Evolutionary conservation across 2,888 invertebrate genomes (phyloP).

Genomic region (Drepanosiphum platanoidis): DNA sequence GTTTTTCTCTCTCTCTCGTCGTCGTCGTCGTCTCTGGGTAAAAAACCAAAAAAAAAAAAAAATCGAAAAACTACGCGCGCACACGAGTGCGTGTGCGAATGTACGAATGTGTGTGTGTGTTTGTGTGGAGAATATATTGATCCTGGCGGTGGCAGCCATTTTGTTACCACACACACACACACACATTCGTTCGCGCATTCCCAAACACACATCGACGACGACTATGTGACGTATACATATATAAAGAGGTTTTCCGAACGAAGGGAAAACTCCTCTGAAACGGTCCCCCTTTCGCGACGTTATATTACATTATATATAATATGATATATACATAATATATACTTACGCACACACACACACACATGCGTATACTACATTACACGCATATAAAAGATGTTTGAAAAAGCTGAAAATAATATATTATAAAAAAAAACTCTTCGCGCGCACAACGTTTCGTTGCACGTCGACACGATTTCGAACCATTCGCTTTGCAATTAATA

Average conservation of each 20-base stretch:
- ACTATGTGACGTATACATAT: not conserved
- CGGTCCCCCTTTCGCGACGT: not conserved
- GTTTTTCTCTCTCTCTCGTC: too few species aligned
- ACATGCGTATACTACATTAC: not conserved
- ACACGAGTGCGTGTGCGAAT: not conserved
- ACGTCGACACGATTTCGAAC: too few species aligned
- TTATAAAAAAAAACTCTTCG: too few species aligned
- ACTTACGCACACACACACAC: not conserved
- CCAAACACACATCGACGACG: constrained; percentile 20
- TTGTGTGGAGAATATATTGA: constrained; percentile 54
- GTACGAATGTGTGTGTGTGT: not conserved
- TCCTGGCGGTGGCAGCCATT: constrained; percentile 46
- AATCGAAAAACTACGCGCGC: not conserved
- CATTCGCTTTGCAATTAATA: too few species aligned
- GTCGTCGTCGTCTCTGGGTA: too few species aligned
- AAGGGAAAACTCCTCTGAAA: constrained; percentile 12
- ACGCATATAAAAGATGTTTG: not conserved
- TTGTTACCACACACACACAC: constrained; percentile 39
- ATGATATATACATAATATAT: too few species aligned
- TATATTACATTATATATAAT: not conserved
- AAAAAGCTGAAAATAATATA: not conserved
- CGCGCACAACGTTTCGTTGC: too few species aligned
- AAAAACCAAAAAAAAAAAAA: too few species aligned
- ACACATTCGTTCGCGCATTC: constrained; percentile 30
- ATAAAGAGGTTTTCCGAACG: constrained; percentile 46